phyloP scores from a whole-genome alignment of 2,113 vertebrate species.

The Scytalopus superciliaris region DNA sequence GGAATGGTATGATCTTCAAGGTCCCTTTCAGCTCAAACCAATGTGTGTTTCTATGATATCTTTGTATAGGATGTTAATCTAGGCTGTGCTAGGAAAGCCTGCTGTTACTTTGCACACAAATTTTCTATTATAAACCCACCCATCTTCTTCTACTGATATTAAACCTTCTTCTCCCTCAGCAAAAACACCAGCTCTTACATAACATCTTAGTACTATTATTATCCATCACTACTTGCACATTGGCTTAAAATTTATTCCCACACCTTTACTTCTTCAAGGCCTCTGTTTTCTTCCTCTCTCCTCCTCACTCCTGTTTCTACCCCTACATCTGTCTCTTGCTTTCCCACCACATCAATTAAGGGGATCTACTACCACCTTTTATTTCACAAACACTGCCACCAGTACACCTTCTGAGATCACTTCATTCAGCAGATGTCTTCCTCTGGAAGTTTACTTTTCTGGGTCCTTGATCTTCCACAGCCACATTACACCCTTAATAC shows the following conservation, averaged over 20 bases:
- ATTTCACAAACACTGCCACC: accelerated
- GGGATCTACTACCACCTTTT: not conserved
- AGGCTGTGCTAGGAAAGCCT: not conserved
- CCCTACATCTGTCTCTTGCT: not conserved
- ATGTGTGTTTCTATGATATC: not conserved
- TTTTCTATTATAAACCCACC: not conserved
- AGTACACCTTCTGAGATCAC: not conserved
- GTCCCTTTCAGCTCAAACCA: not conserved
- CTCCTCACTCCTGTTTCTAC: not conserved
- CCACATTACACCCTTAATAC: not conserved
- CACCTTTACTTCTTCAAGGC: not conserved
- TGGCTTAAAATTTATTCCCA: not conserved
- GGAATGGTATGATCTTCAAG: not conserved
- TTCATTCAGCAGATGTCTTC: not conserved
- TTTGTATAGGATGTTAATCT: not conserved
- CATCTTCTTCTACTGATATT: not conserved
- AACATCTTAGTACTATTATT: not conserved
- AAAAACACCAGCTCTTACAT: not conserved
- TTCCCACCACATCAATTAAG: not conserved
- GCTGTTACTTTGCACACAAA: not conserved
- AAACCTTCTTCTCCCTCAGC: not conserved
- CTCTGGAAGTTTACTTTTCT: not conserved
- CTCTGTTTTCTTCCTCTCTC: not conserved
- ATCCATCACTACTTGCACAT: not conserved
- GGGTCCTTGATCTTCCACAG: not conserved